Conservation (phyloP, 2,113 vertebrate species). For the Sigmodon hispidus region DNA sequence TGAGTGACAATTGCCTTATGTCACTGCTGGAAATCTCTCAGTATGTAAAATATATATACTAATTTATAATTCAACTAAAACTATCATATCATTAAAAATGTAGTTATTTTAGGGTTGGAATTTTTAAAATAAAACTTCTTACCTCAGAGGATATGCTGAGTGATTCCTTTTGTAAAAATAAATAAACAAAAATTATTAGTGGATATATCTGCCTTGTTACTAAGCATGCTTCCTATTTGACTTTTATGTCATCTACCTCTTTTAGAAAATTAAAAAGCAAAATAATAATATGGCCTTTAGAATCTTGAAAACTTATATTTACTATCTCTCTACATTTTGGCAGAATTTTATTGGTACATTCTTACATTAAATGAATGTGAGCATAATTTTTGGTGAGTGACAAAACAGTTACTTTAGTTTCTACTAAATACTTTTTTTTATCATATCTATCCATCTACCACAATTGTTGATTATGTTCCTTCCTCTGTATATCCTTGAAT, state of each 20-base stretch:
- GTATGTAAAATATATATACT: background rate
- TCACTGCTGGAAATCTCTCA: slow-evolving; percentile 55
- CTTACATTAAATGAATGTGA: background rate
- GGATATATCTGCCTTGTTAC: background rate
- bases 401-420: background rate
- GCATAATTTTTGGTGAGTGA: background rate
- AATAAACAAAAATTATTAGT: background rate
- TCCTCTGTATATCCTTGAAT: background rate
- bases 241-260: background rate
- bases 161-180: slow-evolving; percentile 39
- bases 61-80: background rate
- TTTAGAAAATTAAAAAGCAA: slow-evolving; percentile 46
- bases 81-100: background rate
- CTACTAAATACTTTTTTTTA: background rate
- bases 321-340: background rate
- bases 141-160: slow-evolving; percentile 39
- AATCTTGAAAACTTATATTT: background rate
- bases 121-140: slow-evolving; percentile 32
- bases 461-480: background rate
- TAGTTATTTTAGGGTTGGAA: background rate
- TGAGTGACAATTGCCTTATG: slow-evolving; percentile 49
- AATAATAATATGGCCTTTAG: background rate
- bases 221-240: background rate
- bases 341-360: background rate
- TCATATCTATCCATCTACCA: background rate